These are phyloP conservation scores for Campoplex nolae DNA, from an alignment of 2,888 invertebrate genomes.

Conservation along the genomic window DNA sequence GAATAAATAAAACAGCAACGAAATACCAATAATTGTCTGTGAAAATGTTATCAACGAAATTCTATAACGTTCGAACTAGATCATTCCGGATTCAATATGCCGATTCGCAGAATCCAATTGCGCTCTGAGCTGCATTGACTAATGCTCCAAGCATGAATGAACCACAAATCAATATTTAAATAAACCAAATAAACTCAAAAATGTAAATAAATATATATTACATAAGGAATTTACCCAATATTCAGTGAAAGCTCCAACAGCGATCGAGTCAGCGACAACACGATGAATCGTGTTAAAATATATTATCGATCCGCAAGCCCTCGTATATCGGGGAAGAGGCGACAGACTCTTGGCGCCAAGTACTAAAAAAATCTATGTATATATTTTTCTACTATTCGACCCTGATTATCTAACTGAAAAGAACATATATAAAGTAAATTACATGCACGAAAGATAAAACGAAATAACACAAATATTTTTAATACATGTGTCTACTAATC, in stretches of 20 bases:
- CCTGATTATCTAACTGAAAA: background rate
- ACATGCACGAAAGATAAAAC: slow-evolving; percentile 9
- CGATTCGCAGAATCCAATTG: background rate
- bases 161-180: background rate
- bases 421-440: background rate
- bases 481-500: slow-evolving; percentile 4
- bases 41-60: background rate
- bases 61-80: background rate
- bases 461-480: background rate
- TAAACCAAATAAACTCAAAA: background rate
- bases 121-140: background rate
- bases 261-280: slow-evolving; percentile 32
- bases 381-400: slow-evolving; percentile 21
- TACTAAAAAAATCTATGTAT: slow-evolving; percentile 3
- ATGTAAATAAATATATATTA: background rate
- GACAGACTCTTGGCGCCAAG: slow-evolving; percentile 31
- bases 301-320: slow-evolving; percentile 26
- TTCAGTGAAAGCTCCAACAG: background rate
- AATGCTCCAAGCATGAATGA: background rate
- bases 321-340: slow-evolving; percentile 2
- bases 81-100: too few relatives aligned
- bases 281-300: slow-evolving; percentile 1
- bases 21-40: background rate
- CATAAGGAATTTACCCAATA: background rate
- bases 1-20: background rate